Conservation (phyloP, 2,797 vertebrate genomes). For the Xiphophorus birchmanni region DNA sequence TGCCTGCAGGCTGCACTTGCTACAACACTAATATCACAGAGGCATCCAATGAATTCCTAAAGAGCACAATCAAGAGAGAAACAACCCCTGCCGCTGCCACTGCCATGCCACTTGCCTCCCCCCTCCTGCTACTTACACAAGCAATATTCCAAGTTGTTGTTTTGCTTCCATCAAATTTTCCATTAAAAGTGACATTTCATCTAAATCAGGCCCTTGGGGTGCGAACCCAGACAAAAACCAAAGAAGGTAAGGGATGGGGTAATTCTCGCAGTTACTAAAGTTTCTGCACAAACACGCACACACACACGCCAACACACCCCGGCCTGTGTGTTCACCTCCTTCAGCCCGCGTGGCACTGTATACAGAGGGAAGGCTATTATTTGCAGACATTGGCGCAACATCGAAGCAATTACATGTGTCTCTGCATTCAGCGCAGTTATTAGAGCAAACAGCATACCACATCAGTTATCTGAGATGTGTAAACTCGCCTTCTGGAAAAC, state of each 20-base stretch:
- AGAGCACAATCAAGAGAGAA: slow-evolving; percentile 75
- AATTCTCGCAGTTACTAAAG: slow-evolving; percentile 30
- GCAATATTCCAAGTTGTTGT: slow-evolving; percentile 78
- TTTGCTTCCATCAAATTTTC: slow-evolving; percentile 86
- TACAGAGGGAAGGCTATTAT: slow-evolving; percentile 80
- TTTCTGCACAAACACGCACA: neutral
- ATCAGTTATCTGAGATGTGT: slow-evolving; percentile 64
- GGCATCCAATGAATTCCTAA: slow-evolving; percentile 76
- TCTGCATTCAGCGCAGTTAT: slow-evolving; percentile 79
- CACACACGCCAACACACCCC: neutral
- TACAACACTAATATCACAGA: slow-evolving; percentile 75
- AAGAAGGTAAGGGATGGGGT: slow-evolving; percentile 67
- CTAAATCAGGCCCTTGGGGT: slow-evolving; percentile 87
- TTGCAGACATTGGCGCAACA: slow-evolving; percentile 80
- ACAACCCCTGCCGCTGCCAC: slow-evolving; percentile 59
- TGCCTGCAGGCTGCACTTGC: slow-evolving; percentile 71
- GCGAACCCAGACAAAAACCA: slow-evolving; percentile 72
- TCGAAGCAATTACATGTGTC: slow-evolving; percentile 83
- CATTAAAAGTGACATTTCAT: slow-evolving; percentile 92
- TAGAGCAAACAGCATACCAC: slow-evolving; percentile 68
- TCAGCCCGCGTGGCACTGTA: slow-evolving; percentile 61
- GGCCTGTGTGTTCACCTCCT: slow-evolving; percentile 41
- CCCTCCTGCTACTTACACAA: slow-evolving; percentile 66
- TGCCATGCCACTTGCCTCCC: slow-evolving; percentile 56
- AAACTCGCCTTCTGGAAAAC: slow-evolving; percentile 44